phyloP scores from a whole-genome alignment of 2,888 invertebrate genomes.

The Holacanthella duospinosa region DNA sequence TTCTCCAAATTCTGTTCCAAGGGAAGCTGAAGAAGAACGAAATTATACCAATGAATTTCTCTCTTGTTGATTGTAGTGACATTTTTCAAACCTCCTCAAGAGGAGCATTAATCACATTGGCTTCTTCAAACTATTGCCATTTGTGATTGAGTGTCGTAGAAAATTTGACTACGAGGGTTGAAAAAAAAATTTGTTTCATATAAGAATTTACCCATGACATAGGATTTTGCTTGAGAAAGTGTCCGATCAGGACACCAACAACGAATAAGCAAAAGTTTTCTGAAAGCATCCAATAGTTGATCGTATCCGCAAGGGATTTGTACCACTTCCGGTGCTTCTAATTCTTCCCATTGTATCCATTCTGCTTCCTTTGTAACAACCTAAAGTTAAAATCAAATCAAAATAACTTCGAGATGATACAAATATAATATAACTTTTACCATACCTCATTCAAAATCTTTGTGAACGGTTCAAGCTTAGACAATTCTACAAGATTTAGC shows the following conservation, averaged over 20 bases:
- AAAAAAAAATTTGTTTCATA: not conserved
- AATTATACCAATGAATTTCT: not conserved
- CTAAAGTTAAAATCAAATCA: constrained; percentile 39
- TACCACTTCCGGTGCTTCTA: constrained; percentile 83
- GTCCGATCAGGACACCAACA: constrained; percentile 94
- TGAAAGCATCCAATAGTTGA: constrained; percentile 71
- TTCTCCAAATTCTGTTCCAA: constrained; percentile 80
- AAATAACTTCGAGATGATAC: constrained; percentile 1
- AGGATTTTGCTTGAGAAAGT: constrained; percentile 81
- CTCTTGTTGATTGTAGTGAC: not conserved
- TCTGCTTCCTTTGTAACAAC: constrained; percentile 76
- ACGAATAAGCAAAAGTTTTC: constrained; percentile 71
- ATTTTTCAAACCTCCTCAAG: not conserved
- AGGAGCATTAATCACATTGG: no score
- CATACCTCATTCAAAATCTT: constrained; percentile 65
- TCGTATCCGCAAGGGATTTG: constrained; percentile 82
- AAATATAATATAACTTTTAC: constrained; percentile 16
- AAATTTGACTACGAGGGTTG: not conserved
- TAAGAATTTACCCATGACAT: constrained; percentile 67
- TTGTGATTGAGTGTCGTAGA: no score
- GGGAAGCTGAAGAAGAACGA: constrained; percentile 51
- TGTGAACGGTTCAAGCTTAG: constrained; percentile 66
- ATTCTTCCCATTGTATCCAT: constrained; percentile 84
- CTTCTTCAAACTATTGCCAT: no score
- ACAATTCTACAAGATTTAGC: constrained; percentile 89